These are phyloP conservation scores for Folsomia candida DNA, from an alignment of 2,888 invertebrate genomes.

Conservation along the genomic window DNA sequence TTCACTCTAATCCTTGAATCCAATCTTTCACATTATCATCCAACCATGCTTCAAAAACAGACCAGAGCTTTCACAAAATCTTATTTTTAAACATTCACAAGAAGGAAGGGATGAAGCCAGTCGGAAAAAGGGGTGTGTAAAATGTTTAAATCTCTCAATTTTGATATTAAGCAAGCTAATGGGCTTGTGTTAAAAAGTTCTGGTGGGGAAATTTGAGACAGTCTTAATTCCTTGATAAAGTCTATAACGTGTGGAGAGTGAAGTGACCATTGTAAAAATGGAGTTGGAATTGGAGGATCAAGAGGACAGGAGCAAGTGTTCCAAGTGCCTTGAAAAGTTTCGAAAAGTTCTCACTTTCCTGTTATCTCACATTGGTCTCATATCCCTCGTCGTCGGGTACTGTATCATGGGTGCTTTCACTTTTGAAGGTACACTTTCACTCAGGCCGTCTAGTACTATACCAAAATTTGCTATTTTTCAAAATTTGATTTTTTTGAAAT, in stretches of 20 bases:
- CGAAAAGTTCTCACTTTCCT: slow-evolving; percentile 72
- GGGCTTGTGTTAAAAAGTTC: too few species aligned
- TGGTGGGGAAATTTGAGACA: background rate
- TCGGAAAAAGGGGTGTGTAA: too few species aligned
- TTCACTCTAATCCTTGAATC: background rate
- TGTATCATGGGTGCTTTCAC: slow-evolving; percentile 84
- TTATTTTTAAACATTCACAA: background rate
- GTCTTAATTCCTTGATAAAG: background rate
- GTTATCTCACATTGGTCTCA: slow-evolving; percentile 82
- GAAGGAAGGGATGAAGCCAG: too few species aligned
- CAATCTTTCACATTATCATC: too few species aligned
- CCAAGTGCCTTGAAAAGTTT: slow-evolving; percentile 38
- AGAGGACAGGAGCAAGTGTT: slow-evolving; percentile 38
- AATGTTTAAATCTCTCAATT: too few species aligned
- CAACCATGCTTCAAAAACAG: background rate
- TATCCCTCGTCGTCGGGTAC: slow-evolving; percentile 83
- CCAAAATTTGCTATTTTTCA: background rate
- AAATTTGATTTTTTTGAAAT: background rate
- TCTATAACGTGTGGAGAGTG: background rate
- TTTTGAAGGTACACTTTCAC: slow-evolving; percentile 58
- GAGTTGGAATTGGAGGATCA: slow-evolving; percentile 20
- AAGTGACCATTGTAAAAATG: background rate
- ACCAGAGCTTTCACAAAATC: background rate
- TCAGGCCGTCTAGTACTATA: slow-evolving; percentile 62
- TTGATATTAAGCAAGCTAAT: too few species aligned